Conservation (phyloP, 2,113 vertebrate species). For the Chloebia gouldiae region DNA sequence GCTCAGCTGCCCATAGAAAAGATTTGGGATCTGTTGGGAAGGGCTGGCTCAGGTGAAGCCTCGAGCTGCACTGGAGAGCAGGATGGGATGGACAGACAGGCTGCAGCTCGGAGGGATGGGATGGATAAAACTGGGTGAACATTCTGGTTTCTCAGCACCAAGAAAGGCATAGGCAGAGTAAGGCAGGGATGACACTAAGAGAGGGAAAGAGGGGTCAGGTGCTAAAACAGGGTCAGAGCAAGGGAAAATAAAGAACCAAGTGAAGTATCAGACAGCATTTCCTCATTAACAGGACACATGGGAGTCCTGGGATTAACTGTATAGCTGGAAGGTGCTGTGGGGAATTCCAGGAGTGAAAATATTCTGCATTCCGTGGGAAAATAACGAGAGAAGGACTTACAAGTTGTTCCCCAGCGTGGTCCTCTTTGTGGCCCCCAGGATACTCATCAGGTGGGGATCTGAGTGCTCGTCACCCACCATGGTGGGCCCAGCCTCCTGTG, state of each 20-base stretch:
- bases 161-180: not conserved
- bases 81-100: not conserved
- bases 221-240: not conserved
- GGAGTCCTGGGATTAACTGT: accelerated
- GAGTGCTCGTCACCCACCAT: slow-evolving; percentile 92
- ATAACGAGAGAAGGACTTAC: slow-evolving; percentile 75
- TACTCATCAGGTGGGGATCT: slow-evolving; percentile 85
- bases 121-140: not conserved
- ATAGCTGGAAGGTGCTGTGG: not conserved
- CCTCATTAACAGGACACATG: accelerated
- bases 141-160: not conserved
- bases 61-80: accelerated
- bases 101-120: not conserved
- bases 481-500: slow-evolving; percentile 92
- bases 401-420: slow-evolving; percentile 92
- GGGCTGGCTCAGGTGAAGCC: not conserved
- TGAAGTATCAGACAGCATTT: accelerated
- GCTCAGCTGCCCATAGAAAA: not conserved
- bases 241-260: not conserved
- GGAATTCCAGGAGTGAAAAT: accelerated
- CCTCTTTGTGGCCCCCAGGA: slow-evolving; percentile 89
- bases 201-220: not conserved
- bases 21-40: not conserved
- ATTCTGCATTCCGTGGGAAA: accelerated
- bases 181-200: not conserved